Evolutionary conservation across 2,113 vertebrate species (phyloP).

Genomic region (Lepus timidus): DNA sequence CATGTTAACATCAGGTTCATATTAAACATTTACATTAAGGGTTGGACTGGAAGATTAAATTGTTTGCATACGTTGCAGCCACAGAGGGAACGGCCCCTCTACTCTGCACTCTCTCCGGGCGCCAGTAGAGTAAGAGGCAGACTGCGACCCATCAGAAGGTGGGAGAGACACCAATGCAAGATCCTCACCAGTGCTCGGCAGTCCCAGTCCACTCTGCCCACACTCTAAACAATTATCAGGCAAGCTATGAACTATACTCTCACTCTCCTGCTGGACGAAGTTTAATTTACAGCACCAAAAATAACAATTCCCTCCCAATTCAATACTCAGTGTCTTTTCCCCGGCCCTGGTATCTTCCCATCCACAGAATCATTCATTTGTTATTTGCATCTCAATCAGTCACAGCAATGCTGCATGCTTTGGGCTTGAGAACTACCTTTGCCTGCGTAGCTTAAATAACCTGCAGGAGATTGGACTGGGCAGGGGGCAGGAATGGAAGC

Average conservation of each 20-base stretch:
- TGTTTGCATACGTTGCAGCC: slow-evolving; percentile 52
- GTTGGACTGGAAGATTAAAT: slow-evolving; percentile 73
- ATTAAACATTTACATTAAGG: slow-evolving; percentile 79
- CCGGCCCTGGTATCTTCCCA: slow-evolving; percentile 30
- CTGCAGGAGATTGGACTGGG: not conserved
- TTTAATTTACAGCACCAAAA: slow-evolving; percentile 32
- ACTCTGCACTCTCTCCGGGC: not conserved
- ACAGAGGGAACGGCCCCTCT: not conserved
- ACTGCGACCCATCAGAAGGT: not conserved
- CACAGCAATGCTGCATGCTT: not conserved
- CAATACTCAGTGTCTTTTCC: slow-evolving; percentile 50
- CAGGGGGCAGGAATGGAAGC: not conserved
- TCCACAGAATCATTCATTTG: slow-evolving; percentile 57
- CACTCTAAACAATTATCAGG: not conserved
- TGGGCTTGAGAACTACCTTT: too few species aligned
- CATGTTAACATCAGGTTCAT: slow-evolving; percentile 76
- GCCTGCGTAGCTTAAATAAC: not conserved
- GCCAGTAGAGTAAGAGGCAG: not conserved
- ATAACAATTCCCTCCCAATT: not conserved
- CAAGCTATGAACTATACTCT: not conserved
- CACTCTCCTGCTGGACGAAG: not conserved
- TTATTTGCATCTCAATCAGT: slow-evolving; percentile 43
- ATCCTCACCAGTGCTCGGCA: not conserved
- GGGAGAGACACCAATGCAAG: accelerated
- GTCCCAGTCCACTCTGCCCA: not conserved